Evolutionary conservation across 2,797 vertebrate species (phyloP), one percentile per base, ranked within the genome.

Genomic region (Lemur catta): DNA sequence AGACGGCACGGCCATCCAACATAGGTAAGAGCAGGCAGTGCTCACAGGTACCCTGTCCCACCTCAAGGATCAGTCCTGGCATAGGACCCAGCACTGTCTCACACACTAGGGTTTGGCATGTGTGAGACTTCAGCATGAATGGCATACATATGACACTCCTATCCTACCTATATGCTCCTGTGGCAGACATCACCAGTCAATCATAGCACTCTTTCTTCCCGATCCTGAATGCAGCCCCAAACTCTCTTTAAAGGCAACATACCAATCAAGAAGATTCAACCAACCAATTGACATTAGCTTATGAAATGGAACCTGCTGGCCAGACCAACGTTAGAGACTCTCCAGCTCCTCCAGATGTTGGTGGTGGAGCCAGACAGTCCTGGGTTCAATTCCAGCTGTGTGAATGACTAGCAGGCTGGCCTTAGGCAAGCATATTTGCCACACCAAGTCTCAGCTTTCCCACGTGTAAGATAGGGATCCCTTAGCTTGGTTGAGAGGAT

Each of bases 81-180:
- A 0, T 6, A 67, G 26, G 14, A 46, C 55, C 61, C 46, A 14
- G 46, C 30, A 7, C 61, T 26, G 6, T 85, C 84, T 74, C 30
- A 33, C 33, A 61, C 30, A 15, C 30, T 41, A 46, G 52, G 9
- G 3, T 28, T 81, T 3, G 59, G 18, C n/a, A n/a, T 0, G 0
- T 14, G 43, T 0, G 10, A 80, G n/a, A 24, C 12, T 24, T 71
- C 69, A 28, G 50, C 59, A 1, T 0, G 0, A 78, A 61, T 0
- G 3, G 20, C 71, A 33, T 10, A 2, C 6, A 1, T 50, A 46
- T 22, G 10, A 12, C 43, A 24, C 22, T 35, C 26, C 5, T 0
- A 1, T n/a, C 4, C 38, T 17, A 2, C 20, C 10, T 6, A 7
- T 35, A 20, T 28, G 1, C 28, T 35, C 22, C 38, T 11, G 0